These are phyloP conservation scores for Agriotes lineatus DNA, from an alignment of 2,888 invertebrate species.

Conservation along the genomic window DNA sequence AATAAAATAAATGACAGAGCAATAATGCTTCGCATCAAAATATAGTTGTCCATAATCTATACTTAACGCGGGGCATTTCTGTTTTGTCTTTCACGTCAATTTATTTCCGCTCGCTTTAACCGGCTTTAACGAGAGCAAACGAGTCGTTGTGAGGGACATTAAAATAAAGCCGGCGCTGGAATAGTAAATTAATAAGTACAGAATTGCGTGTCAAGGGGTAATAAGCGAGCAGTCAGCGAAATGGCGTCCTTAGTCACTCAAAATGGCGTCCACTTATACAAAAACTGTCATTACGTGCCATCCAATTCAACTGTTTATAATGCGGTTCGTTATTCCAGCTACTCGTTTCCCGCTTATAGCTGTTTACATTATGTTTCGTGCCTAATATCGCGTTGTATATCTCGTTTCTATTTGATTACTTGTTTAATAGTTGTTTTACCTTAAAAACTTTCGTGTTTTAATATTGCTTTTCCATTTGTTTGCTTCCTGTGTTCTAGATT, in stretches of 20 bases:
- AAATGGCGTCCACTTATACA: conserved; percentile 50
- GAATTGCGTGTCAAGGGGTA: conserved; percentile 49
- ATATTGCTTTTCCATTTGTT: conserved; percentile 43
- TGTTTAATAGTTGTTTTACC: conserved; percentile 43
- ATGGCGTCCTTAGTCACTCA: conserved; percentile 50
- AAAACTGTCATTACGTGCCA: conserved; percentile 45
- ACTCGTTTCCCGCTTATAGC: conserved; percentile 43
- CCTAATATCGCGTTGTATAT: conserved; percentile 39
- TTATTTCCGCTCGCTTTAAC: conserved; percentile 10
- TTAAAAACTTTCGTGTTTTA: conserved; percentile 41
- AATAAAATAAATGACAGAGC: conserved; percentile 35
- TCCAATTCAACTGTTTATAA: conserved; percentile 47
- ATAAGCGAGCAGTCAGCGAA: conserved; percentile 46
- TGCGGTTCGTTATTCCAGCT: conserved; percentile 43
- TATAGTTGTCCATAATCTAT: conserved; percentile 29
- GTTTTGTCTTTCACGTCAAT: conserved; percentile 25
- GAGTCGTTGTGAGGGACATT: conserved; percentile 26
- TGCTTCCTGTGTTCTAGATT: conserved; percentile 16
- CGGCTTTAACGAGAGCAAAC: conserved; percentile 21
- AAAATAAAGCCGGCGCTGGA: conserved; percentile 32
- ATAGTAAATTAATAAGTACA: conserved; percentile 46
- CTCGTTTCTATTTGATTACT: conserved; percentile 43
- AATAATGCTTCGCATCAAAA: conserved; percentile 26
- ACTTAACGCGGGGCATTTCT: conserved; percentile 16
- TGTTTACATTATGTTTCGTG: conserved; percentile 43